Evolutionary conservation across 2,888 invertebrate genomes (phyloP).

Genomic region (Volucella zonaria): DNA sequence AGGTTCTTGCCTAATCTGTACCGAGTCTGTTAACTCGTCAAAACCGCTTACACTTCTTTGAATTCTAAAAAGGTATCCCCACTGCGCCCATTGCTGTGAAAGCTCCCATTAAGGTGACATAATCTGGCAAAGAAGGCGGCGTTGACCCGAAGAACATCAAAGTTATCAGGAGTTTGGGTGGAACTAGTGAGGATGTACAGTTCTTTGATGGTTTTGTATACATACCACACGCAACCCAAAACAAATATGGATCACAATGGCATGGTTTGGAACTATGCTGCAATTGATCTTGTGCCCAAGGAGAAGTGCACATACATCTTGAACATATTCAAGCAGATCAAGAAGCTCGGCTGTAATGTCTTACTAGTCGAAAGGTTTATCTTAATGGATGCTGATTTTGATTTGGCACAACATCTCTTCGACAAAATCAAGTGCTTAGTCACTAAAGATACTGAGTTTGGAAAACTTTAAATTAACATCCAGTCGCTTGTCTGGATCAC

Average conservation of each 20-base stretch:
- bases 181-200: slow-evolving; percentile 98
- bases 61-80: slow-evolving; percentile 91
- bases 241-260: slow-evolving; percentile 99
- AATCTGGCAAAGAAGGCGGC: slow-evolving; percentile 86
- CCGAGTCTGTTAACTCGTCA: slow-evolving; percentile 84
- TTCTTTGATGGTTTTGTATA: slow-evolving; percentile 96
- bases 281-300: slow-evolving; percentile 98
- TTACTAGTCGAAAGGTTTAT: too few relatives aligned
- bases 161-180: slow-evolving; percentile 97
- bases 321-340: slow-evolving; percentile 99
- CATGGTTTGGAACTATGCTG: slow-evolving; percentile 98
- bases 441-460: slow-evolving; percentile 98
- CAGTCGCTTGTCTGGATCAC: slow-evolving; percentile 99
- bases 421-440: slow-evolving; percentile 99
- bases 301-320: slow-evolving; percentile 99
- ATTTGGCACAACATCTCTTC: too few relatives aligned
- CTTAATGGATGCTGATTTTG: too few relatives aligned
- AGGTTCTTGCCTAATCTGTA: too few relatives aligned
- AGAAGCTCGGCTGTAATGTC: slow-evolving; percentile 99
- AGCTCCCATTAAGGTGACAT: slow-evolving; percentile 91
- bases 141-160: slow-evolving; percentile 98
- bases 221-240: slow-evolving; percentile 98
- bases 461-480: slow-evolving; percentile 95
- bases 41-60: slow-evolving; percentile 91
- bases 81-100: slow-evolving; percentile 98